Base-by-base conservation (phyloP, 64 coral and sea anemone species). In the Montipora foliosa region DNA sequence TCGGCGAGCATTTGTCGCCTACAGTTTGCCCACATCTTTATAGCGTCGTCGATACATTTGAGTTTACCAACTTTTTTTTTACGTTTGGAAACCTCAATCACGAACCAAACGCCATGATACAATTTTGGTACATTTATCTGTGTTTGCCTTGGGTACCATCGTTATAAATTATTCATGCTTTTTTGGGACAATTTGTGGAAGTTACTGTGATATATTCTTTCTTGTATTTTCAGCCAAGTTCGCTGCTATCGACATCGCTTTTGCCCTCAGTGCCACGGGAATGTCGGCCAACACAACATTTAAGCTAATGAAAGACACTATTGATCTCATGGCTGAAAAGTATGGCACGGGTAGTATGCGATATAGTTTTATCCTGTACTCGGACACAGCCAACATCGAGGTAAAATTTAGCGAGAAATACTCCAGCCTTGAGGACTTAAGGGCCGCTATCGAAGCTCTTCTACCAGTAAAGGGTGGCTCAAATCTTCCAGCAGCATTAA, bases 261-360 rank as follows among this genome's bases (percentile, higher is more conserved):
- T 93, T 57, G 92, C 84, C 12, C 85, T 93, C 8, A 88, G 92
- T 86, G 83, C 92, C 20, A 88, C 92, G 5, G 50, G 74, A 57
- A 58, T 44, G 15, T 78, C 85, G 14, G 49, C 76, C 20, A 24
- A 77, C 14, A 47, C 45, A 68, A 88, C 84, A 48, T 93, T 59
- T 84, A 79, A 55, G 48, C 37, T 93, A 12, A 93, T 93, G 92
- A 93, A 93, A 17, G 84, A 93, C 76, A 81, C 92, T 12, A 53
- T 93, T 5, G 44, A 87, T 14, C 48, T 50, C 0, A 88, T 93
- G 3, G 67, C 79, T 13, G 92, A 88, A 48, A 72, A 82, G 29
- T 88, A 93, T 74, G 75, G 84, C 24, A 87, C 64, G 17, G 75
- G 62, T 5, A 93, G 78, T 24, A 73, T 93, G 2, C 57, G 75